Evolutionary conservation across 2,888 invertebrate species (phyloP).

Genomic region (Dromius quadrimaculatus): DNA sequence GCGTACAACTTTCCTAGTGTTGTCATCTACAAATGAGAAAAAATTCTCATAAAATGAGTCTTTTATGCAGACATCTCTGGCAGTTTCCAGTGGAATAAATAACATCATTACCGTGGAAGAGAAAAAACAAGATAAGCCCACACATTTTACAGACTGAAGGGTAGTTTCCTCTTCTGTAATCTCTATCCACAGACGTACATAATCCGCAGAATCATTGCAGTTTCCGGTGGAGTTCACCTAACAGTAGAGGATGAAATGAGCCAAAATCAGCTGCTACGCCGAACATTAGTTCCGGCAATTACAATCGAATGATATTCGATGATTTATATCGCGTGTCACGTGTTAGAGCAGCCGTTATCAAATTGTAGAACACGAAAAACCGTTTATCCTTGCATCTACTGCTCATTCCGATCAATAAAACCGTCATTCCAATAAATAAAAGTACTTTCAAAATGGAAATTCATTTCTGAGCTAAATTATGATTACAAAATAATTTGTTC

Average conservation of each 20-base stretch:
- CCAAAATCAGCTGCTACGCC: constrained; percentile 19
- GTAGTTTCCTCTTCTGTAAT: constrained; percentile 13
- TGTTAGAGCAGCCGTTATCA: constrained; percentile 29
- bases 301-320: constrained; percentile 32
- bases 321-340: constrained; percentile 8
- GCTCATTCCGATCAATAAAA: no score
- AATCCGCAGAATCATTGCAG: constrained; percentile 26
- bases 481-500: no score
- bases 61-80: constrained; percentile 24
- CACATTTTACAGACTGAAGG: constrained; percentile 23
- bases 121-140: constrained; percentile 27
- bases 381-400: no score
- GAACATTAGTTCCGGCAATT: constrained; percentile 40
- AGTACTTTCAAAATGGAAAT: no score
- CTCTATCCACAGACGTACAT: constrained; percentile 19
- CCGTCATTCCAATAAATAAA: no score
- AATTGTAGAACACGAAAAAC: constrained; percentile 19
- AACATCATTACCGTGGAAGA: constrained; percentile 17
- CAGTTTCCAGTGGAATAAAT: constrained; percentile 29
- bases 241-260: constrained; percentile 17
- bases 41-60: constrained; percentile 20
- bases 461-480: no score
- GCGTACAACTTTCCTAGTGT: no score
- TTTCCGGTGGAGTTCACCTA: constrained; percentile 10
- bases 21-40: constrained; percentile 13